Conservation (phyloP, 2,113 vertebrate genomes). For the Campylorhamphus procurvoides region DNA sequence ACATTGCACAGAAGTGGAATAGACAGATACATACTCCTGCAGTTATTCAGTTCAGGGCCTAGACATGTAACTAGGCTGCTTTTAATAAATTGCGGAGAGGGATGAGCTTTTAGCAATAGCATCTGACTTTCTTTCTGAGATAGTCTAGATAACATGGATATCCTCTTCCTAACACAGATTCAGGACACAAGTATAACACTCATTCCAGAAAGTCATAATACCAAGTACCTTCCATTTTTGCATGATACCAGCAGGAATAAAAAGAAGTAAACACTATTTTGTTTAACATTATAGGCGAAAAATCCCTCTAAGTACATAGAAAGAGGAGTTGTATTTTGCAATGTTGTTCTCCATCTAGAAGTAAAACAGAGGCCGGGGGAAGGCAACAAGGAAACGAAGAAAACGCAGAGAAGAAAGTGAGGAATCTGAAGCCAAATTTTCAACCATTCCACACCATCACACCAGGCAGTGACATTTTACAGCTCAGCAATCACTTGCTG, state of each 20-base stretch:
- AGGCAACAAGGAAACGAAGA: not conserved
- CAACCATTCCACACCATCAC: not conserved
- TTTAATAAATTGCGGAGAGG: not conserved
- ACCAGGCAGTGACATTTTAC: not conserved
- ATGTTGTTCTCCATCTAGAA: not conserved
- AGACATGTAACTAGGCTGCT: not conserved
- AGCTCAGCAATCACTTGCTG: not conserved
- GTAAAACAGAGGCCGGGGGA: not conserved
- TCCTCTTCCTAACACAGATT: not conserved
- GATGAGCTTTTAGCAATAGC: not conserved
- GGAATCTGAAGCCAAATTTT: not conserved
- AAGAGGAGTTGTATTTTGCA: not conserved
- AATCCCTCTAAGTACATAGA: rapidly evolving
- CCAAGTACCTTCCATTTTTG: not conserved
- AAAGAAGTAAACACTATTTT: not conserved
- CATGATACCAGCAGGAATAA: not conserved
- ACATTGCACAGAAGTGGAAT: not conserved
- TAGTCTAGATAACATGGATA: not conserved
- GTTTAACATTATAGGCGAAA: not conserved
- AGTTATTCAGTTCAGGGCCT: not conserved
- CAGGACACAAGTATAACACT: not conserved
- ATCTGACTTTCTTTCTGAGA: not conserved
- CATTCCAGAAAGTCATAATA: rapidly evolving
- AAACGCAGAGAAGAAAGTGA: not conserved
- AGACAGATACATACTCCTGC: not conserved